phyloP scores from a whole-genome alignment of 2,113 vertebrate species.

The Boleophthalmus pectinirostris region DNA sequence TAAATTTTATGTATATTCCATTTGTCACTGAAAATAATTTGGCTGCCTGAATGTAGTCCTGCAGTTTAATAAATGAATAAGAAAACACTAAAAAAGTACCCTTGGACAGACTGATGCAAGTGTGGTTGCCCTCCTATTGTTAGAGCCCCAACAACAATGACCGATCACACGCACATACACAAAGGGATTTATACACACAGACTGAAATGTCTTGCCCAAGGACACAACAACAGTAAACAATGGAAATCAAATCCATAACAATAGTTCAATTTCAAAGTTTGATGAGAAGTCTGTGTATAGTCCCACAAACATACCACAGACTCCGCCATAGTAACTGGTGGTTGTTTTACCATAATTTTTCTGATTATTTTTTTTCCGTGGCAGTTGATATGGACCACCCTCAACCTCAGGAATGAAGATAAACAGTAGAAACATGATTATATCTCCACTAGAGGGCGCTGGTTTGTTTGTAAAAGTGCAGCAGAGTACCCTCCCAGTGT shows the following conservation, averaged over 20 bases:
- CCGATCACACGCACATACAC: background rate
- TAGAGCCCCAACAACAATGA: background rate
- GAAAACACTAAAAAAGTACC: background rate
- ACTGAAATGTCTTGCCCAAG: too few species aligned
- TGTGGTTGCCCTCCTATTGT: too few species aligned
- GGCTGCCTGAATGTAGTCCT: too few species aligned
- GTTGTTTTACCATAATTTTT: background rate
- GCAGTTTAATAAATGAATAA: background rate
- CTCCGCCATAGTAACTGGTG: background rate
- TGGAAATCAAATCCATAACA: background rate
- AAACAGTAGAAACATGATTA: slow-evolving; percentile 4
- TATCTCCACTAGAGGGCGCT: slow-evolving; percentile 65
- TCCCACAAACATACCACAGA: background rate
- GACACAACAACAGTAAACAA: too few species aligned
- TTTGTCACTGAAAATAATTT: too few species aligned
- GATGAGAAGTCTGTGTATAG: background rate
- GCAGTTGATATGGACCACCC: slow-evolving; percentile 33
- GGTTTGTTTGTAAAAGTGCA: slow-evolving; percentile 16
- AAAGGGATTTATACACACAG: background rate
- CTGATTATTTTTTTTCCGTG: background rate
- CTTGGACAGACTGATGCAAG: too few species aligned
- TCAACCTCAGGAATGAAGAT: slow-evolving; percentile 24
- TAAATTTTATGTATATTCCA: background rate
- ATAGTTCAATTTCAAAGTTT: background rate
- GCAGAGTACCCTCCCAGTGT: background rate